phyloP scores from a whole-genome alignment of 2,888 invertebrate genomes.

The Acanthosepion esculentum region DNA sequence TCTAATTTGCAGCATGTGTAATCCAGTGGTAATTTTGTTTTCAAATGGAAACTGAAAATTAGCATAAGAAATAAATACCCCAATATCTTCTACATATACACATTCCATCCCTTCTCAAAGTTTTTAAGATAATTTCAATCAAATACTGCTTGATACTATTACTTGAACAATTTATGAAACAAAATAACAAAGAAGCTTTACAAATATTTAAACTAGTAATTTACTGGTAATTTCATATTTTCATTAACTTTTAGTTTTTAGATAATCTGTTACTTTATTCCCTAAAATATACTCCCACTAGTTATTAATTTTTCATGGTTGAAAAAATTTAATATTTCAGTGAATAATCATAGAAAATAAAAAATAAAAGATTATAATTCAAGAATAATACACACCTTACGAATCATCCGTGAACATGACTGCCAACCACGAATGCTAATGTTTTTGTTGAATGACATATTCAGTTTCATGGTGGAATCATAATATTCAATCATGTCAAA shows the following conservation, averaged over 20 bases:
- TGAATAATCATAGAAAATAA: too few relatives aligned
- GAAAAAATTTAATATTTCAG: too few relatives aligned
- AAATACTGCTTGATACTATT: not conserved
- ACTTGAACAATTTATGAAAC: not conserved
- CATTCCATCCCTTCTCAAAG: not conserved
- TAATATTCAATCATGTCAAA: conserved; percentile 96
- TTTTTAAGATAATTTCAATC: not conserved
- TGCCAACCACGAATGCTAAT: conserved; percentile 89
- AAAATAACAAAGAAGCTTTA: not conserved
- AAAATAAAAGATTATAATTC: too few relatives aligned
- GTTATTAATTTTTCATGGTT: not conserved
- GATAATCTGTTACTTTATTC: not conserved
- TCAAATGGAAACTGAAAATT: not conserved
- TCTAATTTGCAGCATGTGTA: too few relatives aligned
- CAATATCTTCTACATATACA: not conserved
- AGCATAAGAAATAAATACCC: not conserved
- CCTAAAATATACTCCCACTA: not conserved
- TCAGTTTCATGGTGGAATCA: conserved; percentile 85
- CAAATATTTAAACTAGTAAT: not conserved
- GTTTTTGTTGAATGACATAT: conserved; percentile 84
- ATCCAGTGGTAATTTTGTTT: not conserved
- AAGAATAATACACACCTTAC: conserved; percentile 79
- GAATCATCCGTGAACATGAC: conserved; percentile 85
- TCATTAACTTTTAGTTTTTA: not conserved
- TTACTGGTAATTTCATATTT: not conserved